phyloP scores from a whole-genome alignment of 2,113 vertebrate species.

The Syngnathus typhle region DNA sequence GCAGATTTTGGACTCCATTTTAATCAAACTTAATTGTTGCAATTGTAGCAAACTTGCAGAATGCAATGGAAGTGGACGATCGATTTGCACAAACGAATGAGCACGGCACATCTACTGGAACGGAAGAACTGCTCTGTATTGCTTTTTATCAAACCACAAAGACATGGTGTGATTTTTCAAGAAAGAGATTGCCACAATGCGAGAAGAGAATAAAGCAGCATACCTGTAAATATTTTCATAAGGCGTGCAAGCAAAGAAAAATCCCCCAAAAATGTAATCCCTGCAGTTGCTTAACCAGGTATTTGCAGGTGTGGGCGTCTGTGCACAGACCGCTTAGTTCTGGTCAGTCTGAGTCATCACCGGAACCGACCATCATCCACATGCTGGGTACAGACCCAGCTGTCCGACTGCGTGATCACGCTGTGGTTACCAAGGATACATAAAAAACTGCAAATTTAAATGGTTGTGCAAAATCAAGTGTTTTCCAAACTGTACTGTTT shows the following conservation, averaged over 20 bases:
- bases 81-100: not conserved
- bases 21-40: not conserved
- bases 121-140: not conserved
- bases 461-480: not conserved
- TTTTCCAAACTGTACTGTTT: too few species aligned
- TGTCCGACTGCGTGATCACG: constrained; percentile 15
- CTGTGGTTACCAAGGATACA: constrained; percentile 30
- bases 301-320: constrained; percentile 41
- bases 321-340: constrained; percentile 11
- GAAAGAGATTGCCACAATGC: not conserved
- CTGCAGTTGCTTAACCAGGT: constrained; percentile 41
- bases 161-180: not conserved
- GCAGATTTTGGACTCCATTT: not conserved
- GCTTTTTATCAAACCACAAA: not conserved
- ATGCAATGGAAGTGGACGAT: not conserved
- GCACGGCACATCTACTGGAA: not conserved
- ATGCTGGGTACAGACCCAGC: constrained; percentile 30
- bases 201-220: not conserved
- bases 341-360: constrained; percentile 46
- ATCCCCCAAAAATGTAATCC: too few species aligned
- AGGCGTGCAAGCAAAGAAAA: not conserved
- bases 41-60: not conserved
- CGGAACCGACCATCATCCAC: constrained; percentile 28
- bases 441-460: not conserved
- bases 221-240: not conserved